Base-by-base conservation (phyloP, 2,888 invertebrate species). In the Ferdinandea cuprea region DNA sequence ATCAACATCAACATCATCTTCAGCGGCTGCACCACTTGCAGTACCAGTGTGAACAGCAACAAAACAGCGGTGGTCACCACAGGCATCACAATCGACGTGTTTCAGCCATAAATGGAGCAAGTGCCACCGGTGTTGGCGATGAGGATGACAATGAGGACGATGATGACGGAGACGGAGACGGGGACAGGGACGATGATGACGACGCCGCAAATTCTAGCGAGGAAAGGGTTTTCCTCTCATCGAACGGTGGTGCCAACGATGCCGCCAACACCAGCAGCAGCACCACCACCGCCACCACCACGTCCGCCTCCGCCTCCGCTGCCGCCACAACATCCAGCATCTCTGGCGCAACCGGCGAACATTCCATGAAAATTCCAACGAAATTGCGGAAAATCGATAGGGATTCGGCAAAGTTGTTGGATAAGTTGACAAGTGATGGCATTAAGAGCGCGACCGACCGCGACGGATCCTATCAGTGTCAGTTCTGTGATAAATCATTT, bases 401-500 rank as follows among this genome's bases (percentile, higher is more conserved):
- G 94, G 96, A 85, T 95, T 86, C 83, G 54, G 86, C 85, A 78
- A 78, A 37, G 83, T 77, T 25, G 79, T 80, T 86, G 85, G 89
- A 89, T 90, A 91, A 90, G 90, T 88, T 89, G 90, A 90, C 90
- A 90, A 87, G 88, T 86, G 90, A 90, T 71, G 88, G 90, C 87
- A 89, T 90, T 90, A 90, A 90, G 86, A 85, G 79, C 76, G 76
- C 81, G 73, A 85, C 86, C 78, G 85, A 85, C 85, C 88, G 89
- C 88, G 93, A 94, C 90, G 95, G 96, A 86, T 97, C 97, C 83
- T 96, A 97, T 93, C 95, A 95, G 89, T 97, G 97, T 92, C 96
- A 96, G 91, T 97, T 96, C 92, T 98, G 97, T 92, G 96, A 97
- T 89, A 96, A 96, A 91, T 96, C 97, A 86, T 97, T 97, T 92